Evolutionary conservation across 1,140 invertebrate genomes (phyloP), one percentile per base, ranked within the genome.

Genomic region (Drosophila nigrodunni): DNA sequence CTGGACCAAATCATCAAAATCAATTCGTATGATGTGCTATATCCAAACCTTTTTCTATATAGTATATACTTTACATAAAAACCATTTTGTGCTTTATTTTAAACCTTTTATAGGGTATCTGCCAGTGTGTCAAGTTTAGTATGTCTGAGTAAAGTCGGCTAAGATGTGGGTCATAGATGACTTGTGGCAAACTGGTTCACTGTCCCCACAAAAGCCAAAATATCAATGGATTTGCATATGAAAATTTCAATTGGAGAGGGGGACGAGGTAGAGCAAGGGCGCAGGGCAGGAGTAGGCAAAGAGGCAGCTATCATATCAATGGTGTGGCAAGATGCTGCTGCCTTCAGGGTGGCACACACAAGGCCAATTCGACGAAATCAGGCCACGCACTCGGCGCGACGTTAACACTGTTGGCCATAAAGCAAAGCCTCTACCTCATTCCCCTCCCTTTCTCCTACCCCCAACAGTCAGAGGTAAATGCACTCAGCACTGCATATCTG

Each of bases 331-430:
- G 82, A 87, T 87, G 82, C 83, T 87, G 82, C 81, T 60, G 81
- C 66, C 73, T 60, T 52, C 83, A 88, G 82, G 13, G 25, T 10
- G 25, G 76, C 82, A 87, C 54, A 69, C 82, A 70, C 82, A 70
- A 74, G 83, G 82, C 82, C 82, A 87, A 87, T 88, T 30, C 83
- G 70, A 80, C 85, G 70, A 88, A 88, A 88, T 77, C 77, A 88
- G 83, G 83, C 83, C 83, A 88, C 83, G 80, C 80, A 88, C 85
- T 88, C 85, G 74, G 72, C 50, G 61, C 76, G 80, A 60, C 52
- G 49, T 50, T 69, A 69, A 68, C 78, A 75, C 49, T 54, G 81
- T 77, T 71, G 59, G 39, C 78, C 67, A 73, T 66, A 65, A 64
- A 57, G 60, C 59, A 72, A 50, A 10, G 74, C 64, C 58, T 39